Percentiles rank a stretch among this genome's conserved stretches.
These are phyloP conservation scores for Darevskia nairensis DNA, from an alignment of 2,797 vertebrate genomes.

Conservation along the genomic window DNA sequence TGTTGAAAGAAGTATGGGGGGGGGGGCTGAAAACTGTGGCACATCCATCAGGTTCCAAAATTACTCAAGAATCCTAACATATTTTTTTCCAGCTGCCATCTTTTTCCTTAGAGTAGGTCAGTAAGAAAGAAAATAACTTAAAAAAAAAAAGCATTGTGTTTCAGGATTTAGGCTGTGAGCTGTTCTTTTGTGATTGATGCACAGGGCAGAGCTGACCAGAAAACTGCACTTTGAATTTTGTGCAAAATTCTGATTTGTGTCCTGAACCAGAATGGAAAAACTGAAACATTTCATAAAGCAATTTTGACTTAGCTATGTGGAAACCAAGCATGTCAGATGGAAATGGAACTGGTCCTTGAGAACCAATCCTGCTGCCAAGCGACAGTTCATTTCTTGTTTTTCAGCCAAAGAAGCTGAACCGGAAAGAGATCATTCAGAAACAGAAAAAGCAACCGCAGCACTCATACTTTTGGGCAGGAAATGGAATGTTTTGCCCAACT, in stretches of 20 bases:
- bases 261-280: conserved; percentile 22
- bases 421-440: neutral
- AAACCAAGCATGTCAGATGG: neutral
- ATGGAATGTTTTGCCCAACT: conserved; percentile 13
- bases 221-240: conserved; percentile 2
- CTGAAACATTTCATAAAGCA: conserved; percentile 12
- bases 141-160: neutral
- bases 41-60: neutral
- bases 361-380: neutral
- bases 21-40: neutral
- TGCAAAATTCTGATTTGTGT: neutral
- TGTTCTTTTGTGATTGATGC: neutral
- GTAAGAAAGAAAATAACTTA: neutral
- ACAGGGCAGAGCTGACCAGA: neutral
- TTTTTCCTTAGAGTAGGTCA: neutral
- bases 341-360: conserved; percentile 15
- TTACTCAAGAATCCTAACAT: neutral
- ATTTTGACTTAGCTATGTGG: conserved; percentile 8
- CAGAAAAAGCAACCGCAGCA: conserved; percentile 11
- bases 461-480: neutral
- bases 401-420: conserved; percentile 16
- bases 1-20: neutral
- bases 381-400: conserved; percentile 17
- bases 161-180: neutral
- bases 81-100: neutral